phyloP scores from a whole-genome alignment of 2,113 vertebrate genomes.

The Xerus inauris region DNA sequence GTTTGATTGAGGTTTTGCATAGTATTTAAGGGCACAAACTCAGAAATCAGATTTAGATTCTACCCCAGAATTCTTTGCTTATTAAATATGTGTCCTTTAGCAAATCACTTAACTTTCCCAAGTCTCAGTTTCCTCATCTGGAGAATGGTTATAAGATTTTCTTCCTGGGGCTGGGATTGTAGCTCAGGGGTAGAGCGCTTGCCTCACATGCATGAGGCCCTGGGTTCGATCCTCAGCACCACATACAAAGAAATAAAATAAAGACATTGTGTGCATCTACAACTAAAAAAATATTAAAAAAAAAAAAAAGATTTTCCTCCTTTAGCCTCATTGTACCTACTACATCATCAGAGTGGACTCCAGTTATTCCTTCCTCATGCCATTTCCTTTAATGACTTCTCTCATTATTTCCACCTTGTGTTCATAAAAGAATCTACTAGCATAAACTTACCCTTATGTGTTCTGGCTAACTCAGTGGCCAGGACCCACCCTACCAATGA shows the following conservation, averaged over 20 bases:
- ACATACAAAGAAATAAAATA: too few relatives aligned
- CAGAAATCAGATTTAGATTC: constrained; percentile 11
- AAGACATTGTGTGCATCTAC: too few relatives aligned
- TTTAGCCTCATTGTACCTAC: neutral
- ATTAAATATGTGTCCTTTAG: neutral
- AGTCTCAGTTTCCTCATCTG: constrained; percentile 19
- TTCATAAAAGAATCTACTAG: neutral
- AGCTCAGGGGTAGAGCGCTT: too few relatives aligned
- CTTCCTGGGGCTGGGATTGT: too few relatives aligned
- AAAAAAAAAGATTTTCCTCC: neutral
- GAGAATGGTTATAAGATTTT: neutral
- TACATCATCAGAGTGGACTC: neutral
- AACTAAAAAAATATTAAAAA: too few relatives aligned
- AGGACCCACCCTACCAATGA: neutral
- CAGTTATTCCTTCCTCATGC: neutral
- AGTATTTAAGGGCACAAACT: neutral
- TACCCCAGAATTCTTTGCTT: neutral
- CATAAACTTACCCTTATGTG: neutral
- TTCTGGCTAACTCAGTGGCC: neutral
- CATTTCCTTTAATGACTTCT: neutral
- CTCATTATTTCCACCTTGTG: neutral
- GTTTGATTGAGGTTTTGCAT: neutral
- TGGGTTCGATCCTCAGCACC: too few relatives aligned
- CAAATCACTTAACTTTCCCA: neutral
- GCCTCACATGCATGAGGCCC: too few relatives aligned